phyloP scores from a whole-genome alignment of 2,888 invertebrate species.

The Brenthis daphne region DNA sequence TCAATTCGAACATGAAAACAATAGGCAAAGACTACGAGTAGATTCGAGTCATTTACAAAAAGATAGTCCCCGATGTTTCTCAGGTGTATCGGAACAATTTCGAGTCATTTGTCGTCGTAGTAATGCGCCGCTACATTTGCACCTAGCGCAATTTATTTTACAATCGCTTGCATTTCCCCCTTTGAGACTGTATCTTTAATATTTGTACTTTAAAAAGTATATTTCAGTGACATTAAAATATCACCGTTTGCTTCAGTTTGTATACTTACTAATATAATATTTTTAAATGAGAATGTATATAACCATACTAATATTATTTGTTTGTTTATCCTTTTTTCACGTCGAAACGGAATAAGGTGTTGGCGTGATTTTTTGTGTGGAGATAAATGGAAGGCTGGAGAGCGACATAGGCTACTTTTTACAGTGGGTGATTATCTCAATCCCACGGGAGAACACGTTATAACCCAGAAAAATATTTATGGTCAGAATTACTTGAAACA shows the following conservation, averaged over 20 bases:
- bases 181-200: conserved; percentile 46
- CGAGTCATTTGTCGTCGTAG: conserved; percentile 50
- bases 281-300: too few species aligned
- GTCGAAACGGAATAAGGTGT: too few species aligned
- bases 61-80: conserved; percentile 37
- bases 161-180: conserved; percentile 60
- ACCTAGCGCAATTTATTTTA: conserved; percentile 64
- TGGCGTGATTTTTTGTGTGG: too few species aligned
- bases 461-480: too few species aligned
- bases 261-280: too few species aligned
- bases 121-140: conserved; percentile 60
- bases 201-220: background rate
- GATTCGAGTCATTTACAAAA: conserved; percentile 30
- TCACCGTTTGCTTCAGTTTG: background rate
- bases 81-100: conserved; percentile 68
- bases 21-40: conserved; percentile 16
- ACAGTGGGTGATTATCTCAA: too few species aligned
- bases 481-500: too few species aligned
- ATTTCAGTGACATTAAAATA: conserved; percentile 4
- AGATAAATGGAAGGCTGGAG: too few species aligned
- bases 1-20: conserved; percentile 28
- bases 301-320: too few species aligned
- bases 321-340: too few species aligned
- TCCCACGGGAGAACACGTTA: too few species aligned
- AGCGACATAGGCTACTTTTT: too few species aligned